phyloP scores from a whole-genome alignment of 2,797 vertebrate species.

The Premnoplex brunnescens region DNA sequence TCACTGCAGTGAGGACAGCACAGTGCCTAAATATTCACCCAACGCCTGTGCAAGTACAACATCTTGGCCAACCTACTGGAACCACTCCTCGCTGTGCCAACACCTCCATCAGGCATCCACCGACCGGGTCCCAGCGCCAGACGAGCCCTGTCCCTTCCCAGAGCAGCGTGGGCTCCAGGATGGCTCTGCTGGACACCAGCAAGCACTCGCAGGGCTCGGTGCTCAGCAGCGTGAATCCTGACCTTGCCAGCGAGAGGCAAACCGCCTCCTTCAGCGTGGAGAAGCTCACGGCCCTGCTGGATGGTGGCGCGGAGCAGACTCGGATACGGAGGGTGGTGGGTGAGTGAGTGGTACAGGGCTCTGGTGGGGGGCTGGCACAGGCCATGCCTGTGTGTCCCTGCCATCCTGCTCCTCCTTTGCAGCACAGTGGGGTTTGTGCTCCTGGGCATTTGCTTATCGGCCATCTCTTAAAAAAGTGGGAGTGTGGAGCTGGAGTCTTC shows the following conservation, averaged over 20 bases:
- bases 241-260: constrained; percentile 70
- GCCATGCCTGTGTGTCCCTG: fast-evolving
- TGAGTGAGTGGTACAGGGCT: too few species aligned
- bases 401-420: not conserved
- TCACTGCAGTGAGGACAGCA: not conserved
- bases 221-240: constrained; percentile 56
- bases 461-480: not conserved
- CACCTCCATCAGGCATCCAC: not conserved
- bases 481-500: not conserved
- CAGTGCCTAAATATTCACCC: not conserved
- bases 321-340: constrained; percentile 68
- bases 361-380: not conserved
- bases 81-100: not conserved
- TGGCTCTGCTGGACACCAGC: constrained; percentile 49
- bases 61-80: not conserved
- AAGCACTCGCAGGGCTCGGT: not conserved
- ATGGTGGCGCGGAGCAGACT: constrained; percentile 53
- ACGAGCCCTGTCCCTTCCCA: not conserved
- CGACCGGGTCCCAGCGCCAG: not conserved
- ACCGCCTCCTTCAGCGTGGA: constrained; percentile 69
- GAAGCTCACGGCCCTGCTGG: constrained; percentile 71
- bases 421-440: not conserved
- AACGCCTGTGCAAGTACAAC: not conserved
- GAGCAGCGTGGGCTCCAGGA: not conserved
- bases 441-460: not conserved